Evolutionary conservation across 2,113 vertebrate species (phyloP), one percentile per base, ranked within the genome.

Genomic region (Odobenus rosmarus): DNA sequence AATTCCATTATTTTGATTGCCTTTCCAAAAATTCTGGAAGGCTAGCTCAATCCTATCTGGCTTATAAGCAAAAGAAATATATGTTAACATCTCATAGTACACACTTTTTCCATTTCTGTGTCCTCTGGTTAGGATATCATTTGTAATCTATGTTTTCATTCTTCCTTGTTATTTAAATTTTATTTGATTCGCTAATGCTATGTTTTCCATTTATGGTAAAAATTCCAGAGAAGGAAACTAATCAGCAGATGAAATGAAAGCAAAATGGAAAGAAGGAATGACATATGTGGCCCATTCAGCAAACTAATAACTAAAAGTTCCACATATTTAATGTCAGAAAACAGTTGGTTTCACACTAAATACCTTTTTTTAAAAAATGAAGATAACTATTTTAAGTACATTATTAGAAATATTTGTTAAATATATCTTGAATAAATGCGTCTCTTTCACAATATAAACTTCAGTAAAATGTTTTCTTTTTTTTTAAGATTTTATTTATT

Each of bases 11-110:
- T 89, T 89, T 79, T 86, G 59, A 95, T 95, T 87, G 82, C 84
- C n/a, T 93, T 96, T 93, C 72, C 92, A 53, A 74, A 91, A 85
- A 67, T 97, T 80, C 49, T 97, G 79, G 87, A 96, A 84, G 83
- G 13, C n/a, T 67, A 62, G 53, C n/a, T 74, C 28, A 67, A 24
- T 88, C 23, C n/a, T 87, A 57, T 61, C 82, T 86, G 90, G 61
- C 33, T 82, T 96, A 79, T 42, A 89, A 98, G 92, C 82, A 96
- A 79, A 89, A 90, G 53, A 95, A 96, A 89, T 92, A 13, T 46
- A 89, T 89, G n/a, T 82, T 61, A n/a, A 91, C 16, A 93, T 69
- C 53, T 81, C 77, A 82, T 59, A 95, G 53, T 74, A 89, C 53
- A 74, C 53, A 76, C 11, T 86, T 95, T 88, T 91, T 67, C 95